These are phyloP conservation scores for Caenorhabditis imperialis DNA, from an alignment of 2,888 invertebrate species.

Conservation along the genomic window DNA sequence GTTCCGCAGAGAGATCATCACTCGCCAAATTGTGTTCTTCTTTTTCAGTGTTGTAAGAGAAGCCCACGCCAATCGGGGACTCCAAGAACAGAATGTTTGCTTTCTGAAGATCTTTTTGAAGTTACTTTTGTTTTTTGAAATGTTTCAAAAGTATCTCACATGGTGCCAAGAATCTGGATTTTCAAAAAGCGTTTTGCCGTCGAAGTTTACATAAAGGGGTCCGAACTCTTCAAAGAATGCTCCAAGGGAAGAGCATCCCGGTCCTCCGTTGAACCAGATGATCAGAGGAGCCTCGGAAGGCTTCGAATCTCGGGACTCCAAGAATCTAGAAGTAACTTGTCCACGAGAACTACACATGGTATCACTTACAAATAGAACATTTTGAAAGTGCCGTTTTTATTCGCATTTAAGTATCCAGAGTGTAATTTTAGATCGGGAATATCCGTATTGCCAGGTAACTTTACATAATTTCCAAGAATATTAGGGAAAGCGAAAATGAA, in stretches of 20 bases:
- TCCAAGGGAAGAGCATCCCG: constrained; percentile 75
- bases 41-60: constrained; percentile 72
- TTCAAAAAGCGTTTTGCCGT: constrained; percentile 66
- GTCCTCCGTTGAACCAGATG: constrained; percentile 80
- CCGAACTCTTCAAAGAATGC: constrained; percentile 63
- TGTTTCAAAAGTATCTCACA: constrained; percentile 56
- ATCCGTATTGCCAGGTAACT: constrained; percentile 22
- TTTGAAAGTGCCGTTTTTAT: constrained; percentile 75
- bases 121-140: background rate
- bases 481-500: too few relatives aligned
- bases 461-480: too few relatives aligned
- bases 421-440: constrained; percentile 78
- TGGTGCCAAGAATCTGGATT: constrained; percentile 77
- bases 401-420: constrained; percentile 79
- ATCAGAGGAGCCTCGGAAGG: constrained; percentile 78
- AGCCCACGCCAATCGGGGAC: constrained; percentile 79
- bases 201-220: constrained; percentile 53
- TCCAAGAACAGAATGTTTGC: constrained; percentile 81
- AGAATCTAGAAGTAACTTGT: constrained; percentile 76
- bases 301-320: constrained; percentile 78
- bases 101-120: constrained; percentile 70
- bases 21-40: constrained; percentile 50
- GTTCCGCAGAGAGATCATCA: constrained; percentile 67
- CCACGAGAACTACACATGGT: too few relatives aligned
- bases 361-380: constrained; percentile 80